A percentile compares a stretch with the other conserved stretches of the same genome.
These are phyloP conservation scores for Malthinus flaveolus DNA, from an alignment of 2,888 invertebrate species.

Conservation along the genomic window DNA sequence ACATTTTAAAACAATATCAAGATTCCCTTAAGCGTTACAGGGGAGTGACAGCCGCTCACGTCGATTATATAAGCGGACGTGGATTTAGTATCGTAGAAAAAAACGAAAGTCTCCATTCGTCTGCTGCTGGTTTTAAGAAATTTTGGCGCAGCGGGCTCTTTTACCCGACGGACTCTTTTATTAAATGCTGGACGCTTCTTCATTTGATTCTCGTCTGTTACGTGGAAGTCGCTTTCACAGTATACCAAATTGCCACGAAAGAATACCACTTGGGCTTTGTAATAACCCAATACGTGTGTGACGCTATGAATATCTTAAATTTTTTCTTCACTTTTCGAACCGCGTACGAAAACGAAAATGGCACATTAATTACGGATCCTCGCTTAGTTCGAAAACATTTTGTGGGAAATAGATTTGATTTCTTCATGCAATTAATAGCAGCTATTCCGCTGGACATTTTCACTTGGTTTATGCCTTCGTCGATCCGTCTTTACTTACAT, in stretches of 20 bases:
- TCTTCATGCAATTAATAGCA: constrained; percentile 13
- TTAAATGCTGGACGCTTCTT: constrained; percentile 14
- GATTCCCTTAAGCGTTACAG: neutral
- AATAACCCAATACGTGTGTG: constrained; percentile 21
- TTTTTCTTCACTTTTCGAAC: constrained; percentile 17
- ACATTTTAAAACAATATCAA: constrained; percentile 8
- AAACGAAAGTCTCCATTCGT: no score
- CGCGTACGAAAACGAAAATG: constrained; percentile 21
- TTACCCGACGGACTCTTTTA: constrained; percentile 9
- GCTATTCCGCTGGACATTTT: constrained; percentile 27
- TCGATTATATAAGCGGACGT: constrained; percentile 14
- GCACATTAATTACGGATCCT: constrained; percentile 16
- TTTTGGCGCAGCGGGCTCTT: neutral
- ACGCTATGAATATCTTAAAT: constrained; percentile 22
- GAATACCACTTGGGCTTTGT: constrained; percentile 9
- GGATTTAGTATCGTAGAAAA: no score
- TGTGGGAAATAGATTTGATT: neutral
- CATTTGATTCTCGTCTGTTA: constrained; percentile 23
- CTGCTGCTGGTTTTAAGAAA: no score
- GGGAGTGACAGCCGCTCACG: neutral
- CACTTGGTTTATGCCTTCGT: constrained; percentile 11
- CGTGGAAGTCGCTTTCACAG: constrained; percentile 18
- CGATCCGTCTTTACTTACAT: neutral
- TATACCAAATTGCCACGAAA: constrained; percentile 23
- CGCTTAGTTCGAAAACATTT: constrained; percentile 11